phyloP scores from a whole-genome alignment of 1,140 invertebrate genomes.

The Saccostrea echinata region DNA sequence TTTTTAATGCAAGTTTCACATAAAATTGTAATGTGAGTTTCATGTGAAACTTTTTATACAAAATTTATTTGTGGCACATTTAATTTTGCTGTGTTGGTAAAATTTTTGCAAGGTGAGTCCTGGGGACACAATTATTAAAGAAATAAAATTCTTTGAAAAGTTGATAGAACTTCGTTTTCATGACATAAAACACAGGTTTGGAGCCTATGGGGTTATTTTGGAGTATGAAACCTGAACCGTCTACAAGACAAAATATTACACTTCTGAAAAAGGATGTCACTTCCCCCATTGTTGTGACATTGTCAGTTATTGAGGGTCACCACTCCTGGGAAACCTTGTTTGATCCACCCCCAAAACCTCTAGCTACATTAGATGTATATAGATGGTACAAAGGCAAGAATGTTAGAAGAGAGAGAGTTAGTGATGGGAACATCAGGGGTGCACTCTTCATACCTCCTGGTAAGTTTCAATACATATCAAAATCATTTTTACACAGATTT shows the following conservation, averaged over 20 bases:
- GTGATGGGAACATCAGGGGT: conserved; percentile 59
- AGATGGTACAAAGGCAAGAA: conserved; percentile 54
- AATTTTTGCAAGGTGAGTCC: neutral
- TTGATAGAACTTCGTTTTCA: too few relatives aligned
- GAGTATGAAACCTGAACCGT: conserved; percentile 62
- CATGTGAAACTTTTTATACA: too few relatives aligned
- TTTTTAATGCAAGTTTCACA: too few relatives aligned
- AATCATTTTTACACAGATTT: too few relatives aligned
- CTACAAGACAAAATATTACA: conserved; percentile 30
- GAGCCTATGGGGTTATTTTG: conserved; percentile 67
- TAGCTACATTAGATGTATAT: conserved; percentile 20
- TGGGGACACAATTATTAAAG: neutral
- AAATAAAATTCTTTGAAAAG: neutral
- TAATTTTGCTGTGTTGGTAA: neutral
- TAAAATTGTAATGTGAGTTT: too few relatives aligned
- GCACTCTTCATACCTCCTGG: conserved; percentile 64
- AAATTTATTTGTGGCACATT: too few relatives aligned
- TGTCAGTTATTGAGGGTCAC: conserved; percentile 56
- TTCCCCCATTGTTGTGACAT: conserved; percentile 49
- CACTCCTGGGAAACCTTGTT: conserved; percentile 41
- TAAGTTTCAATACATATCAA: conserved; percentile 31
- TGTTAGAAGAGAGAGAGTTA: conserved; percentile 58
- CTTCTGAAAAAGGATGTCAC: conserved; percentile 61
- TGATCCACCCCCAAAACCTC: neutral
- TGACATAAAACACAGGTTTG: conserved; percentile 47